Evolutionary conservation across 92 coral and sea anemone genomes (phyloP).

Genomic region (Zoanthus gigantus): DNA sequence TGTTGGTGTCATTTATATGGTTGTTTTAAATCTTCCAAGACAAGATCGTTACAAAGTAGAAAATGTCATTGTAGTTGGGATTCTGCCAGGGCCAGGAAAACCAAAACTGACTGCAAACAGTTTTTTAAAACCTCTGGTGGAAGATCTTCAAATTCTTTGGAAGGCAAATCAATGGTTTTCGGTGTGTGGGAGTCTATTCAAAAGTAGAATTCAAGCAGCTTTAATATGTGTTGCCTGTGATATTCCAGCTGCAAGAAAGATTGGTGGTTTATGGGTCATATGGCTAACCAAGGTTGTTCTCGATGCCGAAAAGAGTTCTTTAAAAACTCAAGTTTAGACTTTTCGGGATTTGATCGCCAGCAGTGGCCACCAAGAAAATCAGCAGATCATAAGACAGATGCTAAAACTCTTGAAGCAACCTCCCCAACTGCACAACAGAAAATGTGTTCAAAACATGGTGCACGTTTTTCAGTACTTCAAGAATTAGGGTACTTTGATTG

Average conservation of each 20-base stretch:
- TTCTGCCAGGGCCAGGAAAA: conserved; percentile 77
- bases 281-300: conserved; percentile 75
- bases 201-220: conserved; percentile 52
- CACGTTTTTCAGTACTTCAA: conserved; percentile 69
- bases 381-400: conserved; percentile 41
- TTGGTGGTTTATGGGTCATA: conserved; percentile 62
- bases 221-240: conserved; percentile 74
- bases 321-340: conserved; percentile 41
- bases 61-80: conserved; percentile 73
- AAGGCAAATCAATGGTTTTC: conserved; percentile 42
- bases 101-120: conserved; percentile 71
- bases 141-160: conserved; percentile 62
- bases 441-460: conserved; percentile 60
- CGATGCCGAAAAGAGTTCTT: conserved; percentile 55
- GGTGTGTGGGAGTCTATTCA: conserved; percentile 52
- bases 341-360: conserved; percentile 68
- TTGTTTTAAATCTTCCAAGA: conserved; percentile 64
- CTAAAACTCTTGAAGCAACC: conserved; percentile 45
- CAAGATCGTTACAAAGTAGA: conserved; percentile 69
- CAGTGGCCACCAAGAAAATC: conserved; percentile 59
- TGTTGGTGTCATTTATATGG: conserved; percentile 70
- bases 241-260: conserved; percentile 59
- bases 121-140: conserved; percentile 69
- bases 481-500: conserved; percentile 69
- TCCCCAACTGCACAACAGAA: conserved; percentile 57